Percentiles rank a stretch among this genome's conserved stretches.
phyloP scores from a whole-genome alignment of 1,140 invertebrate species.

The Lasioglossum baleicum region DNA sequence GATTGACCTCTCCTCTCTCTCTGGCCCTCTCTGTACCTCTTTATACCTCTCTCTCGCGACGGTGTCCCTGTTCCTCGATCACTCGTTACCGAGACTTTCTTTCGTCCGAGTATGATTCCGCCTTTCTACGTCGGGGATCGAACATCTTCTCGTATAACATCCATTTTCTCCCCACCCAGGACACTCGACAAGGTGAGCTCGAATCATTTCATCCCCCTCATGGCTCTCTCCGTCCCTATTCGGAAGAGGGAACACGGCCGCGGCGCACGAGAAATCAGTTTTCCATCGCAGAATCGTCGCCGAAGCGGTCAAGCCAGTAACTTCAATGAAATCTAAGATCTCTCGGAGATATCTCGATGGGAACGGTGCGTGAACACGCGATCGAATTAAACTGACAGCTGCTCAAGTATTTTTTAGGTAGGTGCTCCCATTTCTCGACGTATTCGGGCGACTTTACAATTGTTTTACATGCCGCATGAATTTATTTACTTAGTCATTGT shows the following conservation, averaged over 20 bases:
- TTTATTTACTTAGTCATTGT: too few species aligned
- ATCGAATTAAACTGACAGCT: not conserved
- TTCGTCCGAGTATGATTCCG: not conserved
- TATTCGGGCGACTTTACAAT: too few species aligned
- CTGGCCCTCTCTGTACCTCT: not conserved
- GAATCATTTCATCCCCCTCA: not conserved
- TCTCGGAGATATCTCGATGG: not conserved
- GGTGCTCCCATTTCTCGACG: too few species aligned
- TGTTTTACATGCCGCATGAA: too few species aligned
- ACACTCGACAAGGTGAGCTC: not conserved
- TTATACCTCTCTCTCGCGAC: not conserved
- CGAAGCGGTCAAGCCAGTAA: not conserved
- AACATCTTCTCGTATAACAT: not conserved
- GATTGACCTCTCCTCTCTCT: slow-evolving; percentile 38
- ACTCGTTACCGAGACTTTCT: slow-evolving; percentile 30
- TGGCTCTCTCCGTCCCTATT: not conserved
- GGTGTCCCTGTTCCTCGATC: not conserved
- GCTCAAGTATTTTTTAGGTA: not conserved
- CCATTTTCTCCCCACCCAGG: not conserved
- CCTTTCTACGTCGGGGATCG: not conserved
- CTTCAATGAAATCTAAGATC: slow-evolving; percentile 13
- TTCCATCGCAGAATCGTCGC: not conserved
- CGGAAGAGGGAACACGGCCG: not conserved
- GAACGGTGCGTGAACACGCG: not conserved
- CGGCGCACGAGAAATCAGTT: not conserved